Evolutionary conservation across 2,888 invertebrate genomes (phyloP).

Genomic region (Aromia moschata): DNA sequence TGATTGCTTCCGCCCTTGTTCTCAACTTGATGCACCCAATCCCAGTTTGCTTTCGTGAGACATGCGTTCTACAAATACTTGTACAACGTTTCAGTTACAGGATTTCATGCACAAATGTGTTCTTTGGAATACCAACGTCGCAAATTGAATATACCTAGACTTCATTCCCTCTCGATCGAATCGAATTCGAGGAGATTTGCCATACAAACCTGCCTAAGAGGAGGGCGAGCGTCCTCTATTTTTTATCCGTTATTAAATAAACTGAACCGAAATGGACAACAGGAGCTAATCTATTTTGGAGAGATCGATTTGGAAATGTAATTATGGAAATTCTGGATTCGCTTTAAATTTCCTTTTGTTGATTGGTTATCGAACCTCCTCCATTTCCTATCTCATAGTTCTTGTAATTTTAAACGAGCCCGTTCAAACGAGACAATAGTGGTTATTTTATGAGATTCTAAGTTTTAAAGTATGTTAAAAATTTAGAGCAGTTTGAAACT

Average conservation of each 20-base stretch:
- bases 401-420: constrained; percentile 4
- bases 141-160: constrained; percentile 34
- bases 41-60: constrained; percentile 41
- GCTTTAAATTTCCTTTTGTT: constrained; percentile 45
- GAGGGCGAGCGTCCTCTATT: constrained; percentile 28
- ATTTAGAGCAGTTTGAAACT: no score
- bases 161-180: constrained; percentile 31
- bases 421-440: no score
- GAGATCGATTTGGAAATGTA: constrained; percentile 28
- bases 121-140: constrained; percentile 38
- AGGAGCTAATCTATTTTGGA: constrained; percentile 24
- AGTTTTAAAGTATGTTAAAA: no score
- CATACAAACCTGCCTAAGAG: constrained; percentile 23
- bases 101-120: constrained; percentile 38
- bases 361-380: constrained; percentile 44
- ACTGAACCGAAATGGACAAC: constrained; percentile 32
- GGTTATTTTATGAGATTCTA: no score
- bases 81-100: constrained; percentile 40
- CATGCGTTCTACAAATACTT: constrained; percentile 41
- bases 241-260: constrained; percentile 34
- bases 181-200: constrained; percentile 33
- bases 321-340: constrained; percentile 38
- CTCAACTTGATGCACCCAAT: constrained; percentile 37
- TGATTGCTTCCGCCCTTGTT: constrained; percentile 31
- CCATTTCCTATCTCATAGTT: constrained; percentile 24